Evolutionary conservation across 2,113 vertebrate genomes (phyloP).

Genomic region (Pao palembangensis): DNA sequence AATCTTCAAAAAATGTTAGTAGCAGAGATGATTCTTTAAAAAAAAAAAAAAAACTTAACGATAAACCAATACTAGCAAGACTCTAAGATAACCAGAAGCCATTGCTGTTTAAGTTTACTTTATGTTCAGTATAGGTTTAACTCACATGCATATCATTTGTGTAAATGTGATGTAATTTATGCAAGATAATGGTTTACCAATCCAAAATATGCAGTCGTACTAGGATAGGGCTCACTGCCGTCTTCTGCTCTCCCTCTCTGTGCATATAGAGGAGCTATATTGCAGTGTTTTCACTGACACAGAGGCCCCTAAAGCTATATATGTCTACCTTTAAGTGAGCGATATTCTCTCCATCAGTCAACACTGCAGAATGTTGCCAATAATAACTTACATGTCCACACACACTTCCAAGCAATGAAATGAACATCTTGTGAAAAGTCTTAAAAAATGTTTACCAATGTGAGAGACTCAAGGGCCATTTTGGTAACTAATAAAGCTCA

Average conservation of each 20-base stretch:
- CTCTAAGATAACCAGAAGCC: too few species aligned
- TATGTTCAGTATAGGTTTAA: too few species aligned
- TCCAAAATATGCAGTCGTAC: too few species aligned
- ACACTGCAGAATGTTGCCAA: not conserved
- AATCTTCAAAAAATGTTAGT: not conserved
- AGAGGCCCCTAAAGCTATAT: not conserved
- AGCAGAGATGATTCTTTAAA: too few species aligned
- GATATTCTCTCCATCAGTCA: not conserved
- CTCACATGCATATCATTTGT: too few species aligned
- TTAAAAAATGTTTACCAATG: not conserved
- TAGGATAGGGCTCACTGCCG: too few species aligned
- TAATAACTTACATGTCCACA: not conserved
- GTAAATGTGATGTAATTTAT: too few species aligned
- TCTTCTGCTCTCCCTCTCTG: not conserved
- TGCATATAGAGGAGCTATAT: not conserved
- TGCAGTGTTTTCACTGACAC: not conserved
- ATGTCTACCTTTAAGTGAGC: not conserved
- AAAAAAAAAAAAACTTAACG: too few species aligned
- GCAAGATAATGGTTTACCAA: too few species aligned
- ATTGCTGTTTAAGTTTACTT: too few species aligned
- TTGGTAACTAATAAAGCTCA: not conserved
- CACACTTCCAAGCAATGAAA: not conserved
- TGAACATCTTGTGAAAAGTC: not conserved
- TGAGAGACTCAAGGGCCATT: not conserved
- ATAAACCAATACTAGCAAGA: too few species aligned